Evolutionary conservation across 2,888 invertebrate species (phyloP).

Genomic region (Calephelis perditalis): DNA sequence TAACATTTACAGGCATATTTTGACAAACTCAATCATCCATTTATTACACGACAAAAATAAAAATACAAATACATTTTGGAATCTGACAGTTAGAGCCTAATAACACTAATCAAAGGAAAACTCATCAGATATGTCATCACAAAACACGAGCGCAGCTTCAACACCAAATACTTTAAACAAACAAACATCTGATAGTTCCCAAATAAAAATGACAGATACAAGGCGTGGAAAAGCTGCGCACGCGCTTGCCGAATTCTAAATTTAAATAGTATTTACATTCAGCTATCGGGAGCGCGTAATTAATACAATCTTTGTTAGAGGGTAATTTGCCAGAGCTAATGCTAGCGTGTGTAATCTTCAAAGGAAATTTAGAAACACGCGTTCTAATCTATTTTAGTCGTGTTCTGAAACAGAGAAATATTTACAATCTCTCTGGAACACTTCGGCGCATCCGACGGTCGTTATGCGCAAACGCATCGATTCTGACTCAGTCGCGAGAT

Average conservation of each 20-base stretch:
- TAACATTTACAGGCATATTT: too few relatives aligned
- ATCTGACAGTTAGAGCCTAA: not conserved
- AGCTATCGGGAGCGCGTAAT: slow-evolving; percentile 75
- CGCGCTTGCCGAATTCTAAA: slow-evolving; percentile 64
- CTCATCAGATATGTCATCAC: not conserved
- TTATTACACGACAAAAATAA: too few relatives aligned
- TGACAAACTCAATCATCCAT: too few relatives aligned
- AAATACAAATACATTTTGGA: too few relatives aligned
- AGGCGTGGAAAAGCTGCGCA: slow-evolving; percentile 53
- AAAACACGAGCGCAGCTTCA: slow-evolving; percentile 4
- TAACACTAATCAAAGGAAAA: not conserved
- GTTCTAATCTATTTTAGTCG: slow-evolving; percentile 76
- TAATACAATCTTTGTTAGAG: slow-evolving; percentile 79
- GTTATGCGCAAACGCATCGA: slow-evolving; percentile 72
- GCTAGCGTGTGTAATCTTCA: slow-evolving; percentile 77
- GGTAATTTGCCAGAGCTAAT: slow-evolving; percentile 78
- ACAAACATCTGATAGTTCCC: slow-evolving; percentile 33
- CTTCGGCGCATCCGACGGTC: slow-evolving; percentile 77
- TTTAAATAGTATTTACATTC: slow-evolving; percentile 73
- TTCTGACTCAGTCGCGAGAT: slow-evolving; percentile 57
- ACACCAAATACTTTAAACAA: not conserved
- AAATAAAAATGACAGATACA: slow-evolving; percentile 65
- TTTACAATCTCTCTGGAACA: slow-evolving; percentile 76
- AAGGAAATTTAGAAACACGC: slow-evolving; percentile 78
- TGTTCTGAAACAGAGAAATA: slow-evolving; percentile 77